Conservation (phyloP, 2,888 invertebrate species). For the Pammene aurita region DNA sequence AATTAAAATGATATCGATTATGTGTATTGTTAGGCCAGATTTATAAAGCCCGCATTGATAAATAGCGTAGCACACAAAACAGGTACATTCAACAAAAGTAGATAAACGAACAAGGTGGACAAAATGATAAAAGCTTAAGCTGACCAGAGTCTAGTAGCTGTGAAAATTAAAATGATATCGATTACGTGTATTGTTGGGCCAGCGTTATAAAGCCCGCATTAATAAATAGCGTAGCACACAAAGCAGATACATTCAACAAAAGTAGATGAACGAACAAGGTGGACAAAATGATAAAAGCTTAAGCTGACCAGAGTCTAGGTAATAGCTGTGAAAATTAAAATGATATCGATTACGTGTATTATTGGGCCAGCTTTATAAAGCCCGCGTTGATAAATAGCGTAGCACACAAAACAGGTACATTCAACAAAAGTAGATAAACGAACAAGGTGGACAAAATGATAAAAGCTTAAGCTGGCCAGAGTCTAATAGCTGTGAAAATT, state of each 20-base stretch:
- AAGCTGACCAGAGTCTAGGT: too few relatives aligned
- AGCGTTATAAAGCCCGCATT: neutral
- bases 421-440: neutral
- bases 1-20: conserved; percentile 16
- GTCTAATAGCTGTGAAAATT: conserved; percentile 13
- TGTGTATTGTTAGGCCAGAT: neutral
- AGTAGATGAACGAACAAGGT: neutral
- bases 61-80: neutral
- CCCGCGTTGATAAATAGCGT: neutral
- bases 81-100: neutral
- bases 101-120: too few relatives aligned
- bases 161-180: conserved; percentile 16
- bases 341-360: conserved; percentile 8
- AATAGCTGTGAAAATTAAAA: conserved; percentile 7
- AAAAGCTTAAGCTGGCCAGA: too few relatives aligned
- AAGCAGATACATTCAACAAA: neutral
- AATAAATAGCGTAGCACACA: neutral
- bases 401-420: neutral
- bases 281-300: too few relatives aligned
- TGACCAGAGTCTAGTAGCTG: conserved; percentile 7
- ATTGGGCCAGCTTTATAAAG: neutral
- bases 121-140: too few relatives aligned
- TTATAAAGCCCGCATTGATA: neutral
- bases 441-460: too few relatives aligned
- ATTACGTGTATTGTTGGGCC: neutral